Evolutionary conservation across 2,797 vertebrate genomes (phyloP).

Genomic region (Parauchenoglanis ngamensis): DNA sequence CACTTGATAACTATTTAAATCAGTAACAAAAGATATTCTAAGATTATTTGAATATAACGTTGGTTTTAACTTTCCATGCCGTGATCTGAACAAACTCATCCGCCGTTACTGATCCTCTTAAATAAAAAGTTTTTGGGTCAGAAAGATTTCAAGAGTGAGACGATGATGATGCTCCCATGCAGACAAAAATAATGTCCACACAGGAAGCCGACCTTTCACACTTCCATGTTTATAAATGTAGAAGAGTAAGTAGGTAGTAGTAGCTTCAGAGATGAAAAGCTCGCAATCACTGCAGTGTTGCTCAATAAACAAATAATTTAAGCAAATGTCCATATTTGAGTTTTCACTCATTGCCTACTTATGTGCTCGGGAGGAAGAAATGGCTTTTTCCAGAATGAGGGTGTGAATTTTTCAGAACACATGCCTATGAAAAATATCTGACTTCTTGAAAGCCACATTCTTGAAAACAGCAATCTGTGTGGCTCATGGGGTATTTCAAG

Average conservation of each 20-base stretch:
- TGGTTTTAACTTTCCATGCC: neutral
- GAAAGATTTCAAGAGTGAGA: neutral
- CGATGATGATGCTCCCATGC: neutral
- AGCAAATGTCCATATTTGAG: neutral
- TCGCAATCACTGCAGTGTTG: neutral
- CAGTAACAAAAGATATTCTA: neutral
- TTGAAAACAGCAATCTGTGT: neutral
- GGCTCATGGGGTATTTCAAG: neutral
- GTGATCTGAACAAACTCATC: neutral
- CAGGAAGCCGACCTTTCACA: neutral
- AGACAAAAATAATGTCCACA: neutral
- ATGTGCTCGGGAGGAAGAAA: neutral
- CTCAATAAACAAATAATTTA: neutral
- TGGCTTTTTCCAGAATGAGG: neutral
- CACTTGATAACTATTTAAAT: neutral
- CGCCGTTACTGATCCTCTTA: neutral
- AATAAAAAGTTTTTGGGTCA: neutral
- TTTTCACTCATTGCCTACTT: neutral
- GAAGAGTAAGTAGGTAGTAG: neutral
- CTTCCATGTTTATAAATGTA: neutral
- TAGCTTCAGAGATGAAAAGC: neutral
- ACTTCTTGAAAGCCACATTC: neutral
- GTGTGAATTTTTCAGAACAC: neutral
- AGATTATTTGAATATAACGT: neutral
- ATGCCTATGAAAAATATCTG: neutral